phyloP scores from a whole-genome alignment of 2,888 invertebrate species.

The Coleophora flavipennella region DNA sequence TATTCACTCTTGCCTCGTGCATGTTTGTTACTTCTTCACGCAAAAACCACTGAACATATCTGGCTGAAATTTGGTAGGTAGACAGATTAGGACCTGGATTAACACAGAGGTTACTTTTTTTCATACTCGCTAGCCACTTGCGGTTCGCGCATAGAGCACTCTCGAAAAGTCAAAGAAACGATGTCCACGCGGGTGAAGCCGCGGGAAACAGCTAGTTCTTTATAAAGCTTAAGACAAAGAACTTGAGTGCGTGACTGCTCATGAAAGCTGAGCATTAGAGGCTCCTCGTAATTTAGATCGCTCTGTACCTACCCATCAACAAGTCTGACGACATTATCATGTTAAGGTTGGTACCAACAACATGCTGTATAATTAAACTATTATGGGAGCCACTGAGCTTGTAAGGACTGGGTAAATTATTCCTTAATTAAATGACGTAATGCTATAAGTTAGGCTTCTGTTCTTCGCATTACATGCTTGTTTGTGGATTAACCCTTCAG shows the following conservation, averaged over 20 bases:
- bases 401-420: slow-evolving; percentile 3
- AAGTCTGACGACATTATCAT: slow-evolving; percentile 11
- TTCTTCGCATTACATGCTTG: not conserved
- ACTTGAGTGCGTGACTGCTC: slow-evolving; percentile 33
- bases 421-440: slow-evolving; percentile 11
- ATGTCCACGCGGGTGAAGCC: too few species aligned
- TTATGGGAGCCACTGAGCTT: slow-evolving; percentile 13
- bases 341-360: slow-evolving; percentile 7
- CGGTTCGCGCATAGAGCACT: too few species aligned
- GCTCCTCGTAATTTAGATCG: slow-evolving; percentile 32
- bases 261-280: slow-evolving; percentile 31
- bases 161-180: too few species aligned
- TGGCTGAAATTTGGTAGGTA: too few species aligned
- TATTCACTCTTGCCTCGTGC: too few species aligned
- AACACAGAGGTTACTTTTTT: too few species aligned
- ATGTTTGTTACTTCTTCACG: too few species aligned
- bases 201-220: too few species aligned
- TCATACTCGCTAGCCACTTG: too few species aligned
- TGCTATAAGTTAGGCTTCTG: not conserved
- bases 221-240: not conserved
- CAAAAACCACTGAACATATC: too few species aligned
- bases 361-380: slow-evolving; percentile 22
- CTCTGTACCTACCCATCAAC: slow-evolving; percentile 5
- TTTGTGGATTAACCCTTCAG: too few species aligned
- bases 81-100: too few species aligned